These are phyloP conservation scores for Halocynthia roretzi DNA, from an alignment of 23 tunicate species.

Conservation along the genomic window DNA sequence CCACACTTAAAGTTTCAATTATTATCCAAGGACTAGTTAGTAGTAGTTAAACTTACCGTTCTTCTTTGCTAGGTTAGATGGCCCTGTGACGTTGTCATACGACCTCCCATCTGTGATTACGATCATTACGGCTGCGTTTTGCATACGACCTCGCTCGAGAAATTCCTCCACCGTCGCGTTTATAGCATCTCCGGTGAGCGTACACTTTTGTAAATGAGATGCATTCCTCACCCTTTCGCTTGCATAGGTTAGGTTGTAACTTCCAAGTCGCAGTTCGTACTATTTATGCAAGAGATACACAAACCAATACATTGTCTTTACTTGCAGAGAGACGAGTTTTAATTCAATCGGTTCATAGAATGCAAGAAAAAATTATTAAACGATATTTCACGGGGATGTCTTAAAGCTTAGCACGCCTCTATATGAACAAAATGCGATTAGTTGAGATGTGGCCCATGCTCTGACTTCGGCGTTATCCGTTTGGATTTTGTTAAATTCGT, in stretches of 20 bases:
- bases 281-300: not conserved
- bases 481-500: too few species aligned
- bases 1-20: too few species aligned
- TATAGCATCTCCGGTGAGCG: conserved; percentile 24
- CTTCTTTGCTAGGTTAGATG: conserved; percentile 12
- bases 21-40: too few species aligned
- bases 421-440: too few species aligned
- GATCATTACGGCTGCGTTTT: conserved; percentile 22
- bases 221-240: not conserved
- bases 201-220: conserved; percentile 2
- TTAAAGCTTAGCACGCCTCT: too few species aligned
- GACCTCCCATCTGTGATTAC: conserved; percentile 22
- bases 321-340: too few species aligned
- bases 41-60: not conserved
- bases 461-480: too few species aligned
- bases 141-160: not conserved
- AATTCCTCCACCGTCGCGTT: conserved; percentile 14
- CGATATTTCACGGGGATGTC: too few species aligned
- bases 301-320: too few species aligned
- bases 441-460: too few species aligned
- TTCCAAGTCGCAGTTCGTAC: conserved; percentile 16
- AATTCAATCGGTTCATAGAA: too few species aligned
- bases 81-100: conserved; percentile 3
- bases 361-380: too few species aligned
- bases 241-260: not conserved